phyloP scores from a whole-genome alignment of 2,888 invertebrate species.

The Sisyra terminalis region DNA sequence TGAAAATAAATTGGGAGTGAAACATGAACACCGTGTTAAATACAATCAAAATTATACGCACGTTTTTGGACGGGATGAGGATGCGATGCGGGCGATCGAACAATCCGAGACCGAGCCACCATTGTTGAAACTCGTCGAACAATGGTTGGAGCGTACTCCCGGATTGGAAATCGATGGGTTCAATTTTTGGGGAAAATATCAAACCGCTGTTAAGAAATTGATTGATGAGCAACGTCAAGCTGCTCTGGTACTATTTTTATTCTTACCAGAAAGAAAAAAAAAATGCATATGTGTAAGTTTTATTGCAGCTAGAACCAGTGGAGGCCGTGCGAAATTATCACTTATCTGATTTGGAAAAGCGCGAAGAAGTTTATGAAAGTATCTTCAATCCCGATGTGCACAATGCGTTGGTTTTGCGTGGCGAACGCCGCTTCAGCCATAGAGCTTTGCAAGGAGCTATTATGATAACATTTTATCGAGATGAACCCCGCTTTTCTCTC shows the following conservation, averaged over 20 bases:
- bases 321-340: constrained; percentile 47
- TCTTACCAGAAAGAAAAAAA: too few species aligned
- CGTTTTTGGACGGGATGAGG: constrained; percentile 62
- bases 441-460: constrained; percentile 91
- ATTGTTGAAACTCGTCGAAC: constrained; percentile 67
- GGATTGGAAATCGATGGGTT: constrained; percentile 73
- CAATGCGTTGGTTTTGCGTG: constrained; percentile 65
- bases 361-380: constrained; percentile 72
- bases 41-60: constrained; percentile 86
- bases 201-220: constrained; percentile 51
- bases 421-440: constrained; percentile 79
- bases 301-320: constrained; percentile 38
- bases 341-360: constrained; percentile 57
- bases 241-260: constrained; percentile 33
- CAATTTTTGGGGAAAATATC: constrained; percentile 90
- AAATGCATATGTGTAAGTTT: too few species aligned
- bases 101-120: constrained; percentile 72
- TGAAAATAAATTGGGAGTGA: constrained; percentile 81
- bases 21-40: constrained; percentile 72
- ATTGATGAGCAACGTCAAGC: constrained; percentile 47
- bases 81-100: constrained; percentile 35
- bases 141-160: constrained; percentile 90
- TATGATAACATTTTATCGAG: constrained; percentile 93
- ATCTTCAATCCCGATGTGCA: constrained; percentile 78
- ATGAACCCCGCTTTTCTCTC: constrained; percentile 94